A percentile compares a stretch with the other conserved stretches of the same genome.
phyloP scores from a whole-genome alignment of 1,140 invertebrate genomes.

The Zophobas morio region DNA sequence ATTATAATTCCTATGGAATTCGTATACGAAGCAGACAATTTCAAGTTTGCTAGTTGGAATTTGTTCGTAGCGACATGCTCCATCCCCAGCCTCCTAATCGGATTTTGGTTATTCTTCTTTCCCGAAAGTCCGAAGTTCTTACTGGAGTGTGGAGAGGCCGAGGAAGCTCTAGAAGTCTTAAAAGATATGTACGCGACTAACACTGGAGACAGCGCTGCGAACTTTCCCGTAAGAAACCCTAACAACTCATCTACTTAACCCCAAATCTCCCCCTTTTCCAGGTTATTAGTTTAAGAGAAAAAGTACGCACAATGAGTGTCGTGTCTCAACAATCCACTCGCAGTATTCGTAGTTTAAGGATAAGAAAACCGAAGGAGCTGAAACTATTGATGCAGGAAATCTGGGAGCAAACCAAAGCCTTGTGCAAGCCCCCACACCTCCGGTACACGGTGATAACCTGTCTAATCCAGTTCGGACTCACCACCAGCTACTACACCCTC shows the following conservation, averaged over 20 bases:
- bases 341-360: constrained; percentile 73
- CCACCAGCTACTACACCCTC: constrained; percentile 83
- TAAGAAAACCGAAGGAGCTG: constrained; percentile 78
- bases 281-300: constrained; percentile 78
- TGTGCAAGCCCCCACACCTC: constrained; percentile 79
- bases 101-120: constrained; percentile 81
- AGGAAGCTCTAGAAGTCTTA: constrained; percentile 79
- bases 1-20: constrained; percentile 79
- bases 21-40: constrained; percentile 70
- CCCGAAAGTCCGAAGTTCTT: constrained; percentile 91
- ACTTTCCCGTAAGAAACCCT: constrained; percentile 74
- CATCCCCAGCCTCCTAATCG: constrained; percentile 75
- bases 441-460: constrained; percentile 81
- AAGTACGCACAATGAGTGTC: constrained; percentile 75
- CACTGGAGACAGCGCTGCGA: constrained; percentile 76
- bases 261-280: constrained; percentile 59
- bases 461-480: constrained; percentile 81
- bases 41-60: constrained; percentile 83
- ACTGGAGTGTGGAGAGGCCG: constrained; percentile 81
- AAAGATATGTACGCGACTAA: constrained; percentile 80
- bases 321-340: constrained; percentile 72
- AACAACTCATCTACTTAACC: not conserved
- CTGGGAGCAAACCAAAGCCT: constrained; percentile 77
- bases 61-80: constrained; percentile 80
- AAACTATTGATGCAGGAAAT: constrained; percentile 76